These are phyloP conservation scores for Xiphophorus birchmanni DNA, from an alignment of 2,797 vertebrate genomes.

Conservation along the genomic window DNA sequence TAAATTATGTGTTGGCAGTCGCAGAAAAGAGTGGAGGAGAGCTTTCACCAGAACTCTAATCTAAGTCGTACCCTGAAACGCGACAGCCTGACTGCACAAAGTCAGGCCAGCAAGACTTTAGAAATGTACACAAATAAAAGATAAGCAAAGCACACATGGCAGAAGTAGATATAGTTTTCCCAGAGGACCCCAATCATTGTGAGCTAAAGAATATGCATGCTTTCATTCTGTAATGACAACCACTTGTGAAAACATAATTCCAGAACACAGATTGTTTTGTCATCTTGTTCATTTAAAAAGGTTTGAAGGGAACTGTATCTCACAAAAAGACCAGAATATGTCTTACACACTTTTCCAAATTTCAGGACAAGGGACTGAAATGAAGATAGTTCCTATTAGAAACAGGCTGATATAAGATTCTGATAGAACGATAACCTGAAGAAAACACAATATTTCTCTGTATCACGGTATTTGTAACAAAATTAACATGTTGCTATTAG, in stretches of 20 bases:
- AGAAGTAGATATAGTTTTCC: conserved; percentile 46
- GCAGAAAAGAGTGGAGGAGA: conserved; percentile 90
- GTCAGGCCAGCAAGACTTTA: conserved; percentile 55
- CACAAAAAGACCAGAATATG: conserved; percentile 43
- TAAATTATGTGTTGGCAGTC: conserved; percentile 97
- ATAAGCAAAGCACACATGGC: conserved; percentile 67
- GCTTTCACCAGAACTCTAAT: conserved; percentile 94
- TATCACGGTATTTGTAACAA: not conserved
- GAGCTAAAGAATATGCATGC: conserved; percentile 37
- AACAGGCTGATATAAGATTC: not conserved
- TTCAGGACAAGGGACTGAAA: conserved; percentile 51
- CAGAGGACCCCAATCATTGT: conserved; percentile 68
- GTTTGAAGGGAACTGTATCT: conserved; percentile 42
- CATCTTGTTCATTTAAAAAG: conserved; percentile 18
- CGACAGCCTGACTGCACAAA: conserved; percentile 84
- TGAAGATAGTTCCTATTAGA: conserved; percentile 30
- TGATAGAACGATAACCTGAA: not conserved
- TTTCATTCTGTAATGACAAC: conserved; percentile 45
- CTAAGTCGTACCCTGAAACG: conserved; percentile 96
- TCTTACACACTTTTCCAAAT: conserved; percentile 43
- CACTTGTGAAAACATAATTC: conserved; percentile 32
- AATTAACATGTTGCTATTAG: not conserved
- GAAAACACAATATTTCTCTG: not conserved
- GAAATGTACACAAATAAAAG: conserved; percentile 66
- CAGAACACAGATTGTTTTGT: conserved; percentile 13